Conservation (phyloP, 2,888 invertebrate species). For the Seladonia tumulorum region DNA sequence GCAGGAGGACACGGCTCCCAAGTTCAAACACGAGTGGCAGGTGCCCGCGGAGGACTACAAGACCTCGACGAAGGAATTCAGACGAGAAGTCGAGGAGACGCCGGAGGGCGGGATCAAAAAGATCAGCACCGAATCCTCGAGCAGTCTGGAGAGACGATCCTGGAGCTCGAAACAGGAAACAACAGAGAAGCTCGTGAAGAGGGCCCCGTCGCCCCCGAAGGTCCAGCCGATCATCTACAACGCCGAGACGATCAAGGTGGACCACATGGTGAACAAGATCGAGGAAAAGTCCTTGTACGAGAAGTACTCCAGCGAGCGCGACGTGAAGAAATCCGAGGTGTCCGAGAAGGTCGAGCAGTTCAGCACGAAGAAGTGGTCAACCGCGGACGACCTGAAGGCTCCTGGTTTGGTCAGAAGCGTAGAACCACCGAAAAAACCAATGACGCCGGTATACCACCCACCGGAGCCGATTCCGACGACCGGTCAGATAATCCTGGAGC, state of each 20-base stretch:
- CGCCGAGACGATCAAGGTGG: slow-evolving; percentile 83
- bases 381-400: slow-evolving; percentile 84
- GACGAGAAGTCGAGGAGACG: slow-evolving; percentile 76
- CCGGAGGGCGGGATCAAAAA: slow-evolving; percentile 79
- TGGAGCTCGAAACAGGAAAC: slow-evolving; percentile 79
- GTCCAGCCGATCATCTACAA: slow-evolving; percentile 83
- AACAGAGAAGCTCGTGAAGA: slow-evolving; percentile 63
- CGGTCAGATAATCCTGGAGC: slow-evolving; percentile 84
- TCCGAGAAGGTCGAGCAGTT: slow-evolving; percentile 83
- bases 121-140: slow-evolving; percentile 80
- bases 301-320: slow-evolving; percentile 79
- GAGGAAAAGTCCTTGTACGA: slow-evolving; percentile 82
- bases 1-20: slow-evolving; percentile 67
- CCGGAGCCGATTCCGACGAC: slow-evolving; percentile 36
- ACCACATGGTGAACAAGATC: slow-evolving; percentile 80
- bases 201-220: slow-evolving; percentile 70
- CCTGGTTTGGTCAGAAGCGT: slow-evolving; percentile 85
- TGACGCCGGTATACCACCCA: slow-evolving; percentile 11
- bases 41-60: slow-evolving; percentile 79
- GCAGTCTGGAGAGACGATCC: slow-evolving; percentile 78
- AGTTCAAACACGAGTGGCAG: slow-evolving; percentile 78
- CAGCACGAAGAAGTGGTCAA: slow-evolving; percentile 85
- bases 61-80: slow-evolving; percentile 76
- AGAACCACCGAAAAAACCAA: slow-evolving; percentile 57
- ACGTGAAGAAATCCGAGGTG: slow-evolving; percentile 75